These are phyloP conservation scores for Sycophila sp. DNA, from an alignment of 1,140 invertebrate species.

Conservation along the genomic window DNA sequence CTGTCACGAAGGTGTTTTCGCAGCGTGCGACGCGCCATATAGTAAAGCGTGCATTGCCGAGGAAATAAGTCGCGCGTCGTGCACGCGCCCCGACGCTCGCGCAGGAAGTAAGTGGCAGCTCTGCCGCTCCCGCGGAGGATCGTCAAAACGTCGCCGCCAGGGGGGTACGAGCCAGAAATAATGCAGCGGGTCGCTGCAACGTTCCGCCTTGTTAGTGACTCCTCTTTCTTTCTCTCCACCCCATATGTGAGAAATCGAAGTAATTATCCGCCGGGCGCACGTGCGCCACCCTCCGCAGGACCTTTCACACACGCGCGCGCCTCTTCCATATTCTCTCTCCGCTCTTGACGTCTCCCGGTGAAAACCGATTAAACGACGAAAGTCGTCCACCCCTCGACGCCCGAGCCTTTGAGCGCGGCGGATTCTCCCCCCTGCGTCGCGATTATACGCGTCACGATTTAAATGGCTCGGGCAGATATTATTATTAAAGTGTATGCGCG, in stretches of 20 bases:
- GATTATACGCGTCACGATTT: neutral
- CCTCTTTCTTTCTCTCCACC: neutral
- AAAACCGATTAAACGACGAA: neutral
- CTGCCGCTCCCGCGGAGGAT: too few species aligned
- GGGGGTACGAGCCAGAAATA: too few species aligned
- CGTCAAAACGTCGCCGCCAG: too few species aligned
- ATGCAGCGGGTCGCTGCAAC: neutral
- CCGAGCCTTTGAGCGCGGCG: too few species aligned
- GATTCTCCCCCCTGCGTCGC: too few species aligned
- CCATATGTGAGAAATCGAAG: slow-evolving; percentile 28
- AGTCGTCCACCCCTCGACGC: neutral
- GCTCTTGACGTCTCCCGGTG: too few species aligned
- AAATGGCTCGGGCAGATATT: neutral
- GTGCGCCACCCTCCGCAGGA: slow-evolving; percentile 4
- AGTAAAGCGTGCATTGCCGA: neutral
- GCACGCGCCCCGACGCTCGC: neutral
- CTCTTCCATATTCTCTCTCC: too few species aligned
- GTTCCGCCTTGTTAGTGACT: slow-evolving; percentile 7
- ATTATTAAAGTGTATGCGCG: too few species aligned
- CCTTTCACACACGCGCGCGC: neutral
- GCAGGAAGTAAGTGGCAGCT: neutral
- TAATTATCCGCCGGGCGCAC: slow-evolving; percentile 19
- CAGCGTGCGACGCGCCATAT: too few species aligned
- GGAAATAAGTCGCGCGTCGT: neutral
- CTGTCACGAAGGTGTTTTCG: too few species aligned